phyloP scores from a whole-genome alignment of 2,113 vertebrate genomes.

The Mormyrus lacerda region DNA sequence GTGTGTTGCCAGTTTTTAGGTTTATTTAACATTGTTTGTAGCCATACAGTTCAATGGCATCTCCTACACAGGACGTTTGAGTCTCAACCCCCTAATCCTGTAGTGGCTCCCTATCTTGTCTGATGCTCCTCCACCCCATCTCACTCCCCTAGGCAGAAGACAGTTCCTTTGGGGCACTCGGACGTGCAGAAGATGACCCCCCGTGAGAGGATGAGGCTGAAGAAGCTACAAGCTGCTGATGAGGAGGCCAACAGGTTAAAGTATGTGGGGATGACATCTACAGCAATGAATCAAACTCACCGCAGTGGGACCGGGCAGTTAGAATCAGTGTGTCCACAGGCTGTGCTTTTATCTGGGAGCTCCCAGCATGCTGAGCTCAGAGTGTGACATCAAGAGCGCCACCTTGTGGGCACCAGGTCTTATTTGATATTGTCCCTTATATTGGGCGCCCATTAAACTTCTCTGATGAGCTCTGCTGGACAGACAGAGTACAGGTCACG shows the following conservation, averaged over 20 bases:
- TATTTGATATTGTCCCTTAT: neutral
- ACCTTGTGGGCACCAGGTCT: neutral
- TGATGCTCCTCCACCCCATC: neutral
- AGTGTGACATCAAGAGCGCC: neutral
- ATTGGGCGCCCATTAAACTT: neutral
- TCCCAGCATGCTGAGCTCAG: neutral
- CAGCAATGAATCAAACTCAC: neutral
- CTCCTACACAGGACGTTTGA: neutral
- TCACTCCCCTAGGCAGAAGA: conserved; percentile 57
- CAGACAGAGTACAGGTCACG: neutral
- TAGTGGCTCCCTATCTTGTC: neutral
- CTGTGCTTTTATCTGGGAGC: neutral
- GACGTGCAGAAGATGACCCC: conserved; percentile 74
- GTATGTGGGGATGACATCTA: neutral
- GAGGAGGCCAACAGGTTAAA: conserved; percentile 58
- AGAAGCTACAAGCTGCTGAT: conserved; percentile 67
- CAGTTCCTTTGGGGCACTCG: conserved; percentile 67
- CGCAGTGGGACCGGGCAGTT: neutral
- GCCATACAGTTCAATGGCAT: neutral
- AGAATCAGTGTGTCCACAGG: neutral
- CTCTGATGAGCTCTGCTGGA: neutral
- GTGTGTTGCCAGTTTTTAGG: neutral
- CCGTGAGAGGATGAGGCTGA: conserved; percentile 64
- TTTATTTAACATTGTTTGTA: neutral
- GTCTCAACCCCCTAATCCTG: neutral